Percentiles rank a stretch among this genome's conserved stretches.
These are phyloP conservation scores for Periophthalmus magnuspinnatus DNA, from an alignment of 2,797 vertebrate species.

Conservation along the genomic window DNA sequence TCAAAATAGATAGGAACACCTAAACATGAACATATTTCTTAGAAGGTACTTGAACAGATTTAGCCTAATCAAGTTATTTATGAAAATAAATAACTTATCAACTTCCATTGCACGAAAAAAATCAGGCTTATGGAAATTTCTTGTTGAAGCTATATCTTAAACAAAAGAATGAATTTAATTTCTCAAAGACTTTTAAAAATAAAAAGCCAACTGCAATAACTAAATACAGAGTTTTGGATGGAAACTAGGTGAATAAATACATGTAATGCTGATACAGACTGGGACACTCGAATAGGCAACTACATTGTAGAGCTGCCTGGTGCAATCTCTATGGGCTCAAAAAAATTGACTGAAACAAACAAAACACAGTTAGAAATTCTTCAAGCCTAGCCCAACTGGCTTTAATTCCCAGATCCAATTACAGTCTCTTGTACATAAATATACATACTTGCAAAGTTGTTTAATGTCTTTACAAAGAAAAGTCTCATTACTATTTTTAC, in stretches of 20 bases:
- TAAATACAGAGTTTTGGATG: not conserved
- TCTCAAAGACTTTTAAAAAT: not conserved
- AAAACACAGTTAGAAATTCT: not conserved
- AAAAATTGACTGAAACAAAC: conserved; percentile 10
- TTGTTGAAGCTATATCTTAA: too few species aligned
- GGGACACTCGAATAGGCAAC: not conserved
- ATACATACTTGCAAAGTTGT: conserved; percentile 4
- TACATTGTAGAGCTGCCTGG: not conserved
- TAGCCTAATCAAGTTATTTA: too few species aligned
- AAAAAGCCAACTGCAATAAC: too few species aligned
- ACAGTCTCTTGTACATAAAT: conserved; percentile 1
- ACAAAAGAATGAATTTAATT: not conserved
- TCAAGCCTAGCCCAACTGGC: not conserved
- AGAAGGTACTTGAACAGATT: too few species aligned
- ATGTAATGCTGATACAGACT: not conserved
- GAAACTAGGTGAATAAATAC: not conserved
- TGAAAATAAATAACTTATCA: too few species aligned
- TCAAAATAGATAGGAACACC: not conserved
- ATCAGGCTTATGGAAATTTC: too few species aligned
- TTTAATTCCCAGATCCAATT: conserved; percentile 4
- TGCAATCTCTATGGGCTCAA: conserved; percentile 7
- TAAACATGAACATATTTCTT: not conserved
- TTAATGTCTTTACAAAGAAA: not conserved
- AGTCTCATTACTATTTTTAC: conserved; percentile 2
- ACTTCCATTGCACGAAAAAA: too few species aligned